A percentile compares a stretch with the other conserved stretches of the same genome.
These are phyloP conservation scores for Aplochiton taeniatus DNA, from an alignment of 2,797 vertebrate species.

Conservation along the genomic window DNA sequence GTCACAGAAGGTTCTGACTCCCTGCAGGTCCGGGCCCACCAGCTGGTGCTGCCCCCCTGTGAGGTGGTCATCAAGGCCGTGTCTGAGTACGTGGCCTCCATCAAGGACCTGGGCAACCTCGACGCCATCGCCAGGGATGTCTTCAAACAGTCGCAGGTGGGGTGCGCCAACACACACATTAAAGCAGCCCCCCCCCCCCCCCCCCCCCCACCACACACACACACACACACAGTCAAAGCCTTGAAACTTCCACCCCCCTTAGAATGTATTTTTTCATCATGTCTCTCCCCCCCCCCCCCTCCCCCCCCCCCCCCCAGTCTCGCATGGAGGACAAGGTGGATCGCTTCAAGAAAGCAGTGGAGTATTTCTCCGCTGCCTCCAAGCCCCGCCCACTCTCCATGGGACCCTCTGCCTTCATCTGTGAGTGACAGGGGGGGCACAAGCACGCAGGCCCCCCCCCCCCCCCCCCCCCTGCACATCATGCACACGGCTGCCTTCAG, in stretches of 20 bases:
- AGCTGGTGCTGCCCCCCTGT: slow-evolving; percentile 89
- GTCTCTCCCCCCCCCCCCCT: slow-evolving; percentile 38
- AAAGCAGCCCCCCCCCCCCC: neutral
- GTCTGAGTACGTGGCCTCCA: slow-evolving; percentile 87
- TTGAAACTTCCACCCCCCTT: neutral
- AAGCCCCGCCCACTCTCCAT: slow-evolving; percentile 84
- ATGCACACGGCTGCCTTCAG: too few species aligned
- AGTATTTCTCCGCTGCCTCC: slow-evolving; percentile 90
- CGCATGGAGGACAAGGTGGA: slow-evolving; percentile 92
- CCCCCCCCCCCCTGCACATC: too few species aligned
- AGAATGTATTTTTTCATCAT: too few species aligned
- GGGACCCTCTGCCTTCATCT: slow-evolving; percentile 84
- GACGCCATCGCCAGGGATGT: slow-evolving; percentile 89
- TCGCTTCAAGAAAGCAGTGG: slow-evolving; percentile 92
- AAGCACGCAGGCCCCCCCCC: too few species aligned
- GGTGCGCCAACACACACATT: neutral
- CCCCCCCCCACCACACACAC: neutral
- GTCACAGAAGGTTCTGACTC: neutral
- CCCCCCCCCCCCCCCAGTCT: slow-evolving; percentile 78
- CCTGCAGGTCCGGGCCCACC: slow-evolving; percentile 86
- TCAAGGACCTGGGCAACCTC: slow-evolving; percentile 87
- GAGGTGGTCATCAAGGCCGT: slow-evolving; percentile 94
- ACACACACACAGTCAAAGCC: neutral
- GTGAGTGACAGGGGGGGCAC: slow-evolving; percentile 74
- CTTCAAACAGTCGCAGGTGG: slow-evolving; percentile 92